Base-by-base conservation (phyloP, 1,140 invertebrate genomes). In the Pseudomyrmex flavicornis region DNA sequence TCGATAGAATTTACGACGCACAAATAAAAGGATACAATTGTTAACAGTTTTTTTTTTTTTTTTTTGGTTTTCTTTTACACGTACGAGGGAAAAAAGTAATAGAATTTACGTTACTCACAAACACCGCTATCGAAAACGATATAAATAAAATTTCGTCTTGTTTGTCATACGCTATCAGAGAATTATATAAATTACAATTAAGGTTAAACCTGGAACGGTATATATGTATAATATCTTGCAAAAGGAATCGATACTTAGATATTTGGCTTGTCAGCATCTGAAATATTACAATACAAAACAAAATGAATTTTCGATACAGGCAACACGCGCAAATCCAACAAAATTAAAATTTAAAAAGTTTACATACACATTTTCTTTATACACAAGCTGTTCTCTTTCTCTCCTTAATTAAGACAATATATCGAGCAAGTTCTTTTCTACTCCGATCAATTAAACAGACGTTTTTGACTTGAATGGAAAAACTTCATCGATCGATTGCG, bases 261-360 rank as follows among this genome's bases (percentile, higher is more conserved):
- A 72, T 72, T 80, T 59, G 76, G 66, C 44, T 80, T 80, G 66
- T 80, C 76, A 80, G 76, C 76, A 50, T 80, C 22, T 72, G 54
- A 80, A 72, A 80, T 79, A 70, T 56, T 56, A 80, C 59, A 72
- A 61, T 80, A 80, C 65, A 79, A 79, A 70, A 70, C 20, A 59
- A 13, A 70, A 70, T 48, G 59, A 80, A 80, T 80, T 80, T 80
- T 80, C 26, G 62, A 77, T 46, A 56, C 7, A 80, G 54, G 59
- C 48, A 80, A 72, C 66, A 50, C 56, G 44, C 76, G 44, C 76
- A 50, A 70, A 17, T 80, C 54, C 26, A 70, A 20, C 26, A 80
- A 72, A 72, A 80, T 59, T 72, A 80, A 62, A 59, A 72, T 80
- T 72, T 80, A 72, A 80, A 59, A 70, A 4, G 10, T 80, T 80